A percentile compares a stretch with the other conserved stretches of the same genome.
Evolutionary conservation across 2,888 invertebrate species (phyloP).

Genomic region (Pseudococcus viburni): DNA sequence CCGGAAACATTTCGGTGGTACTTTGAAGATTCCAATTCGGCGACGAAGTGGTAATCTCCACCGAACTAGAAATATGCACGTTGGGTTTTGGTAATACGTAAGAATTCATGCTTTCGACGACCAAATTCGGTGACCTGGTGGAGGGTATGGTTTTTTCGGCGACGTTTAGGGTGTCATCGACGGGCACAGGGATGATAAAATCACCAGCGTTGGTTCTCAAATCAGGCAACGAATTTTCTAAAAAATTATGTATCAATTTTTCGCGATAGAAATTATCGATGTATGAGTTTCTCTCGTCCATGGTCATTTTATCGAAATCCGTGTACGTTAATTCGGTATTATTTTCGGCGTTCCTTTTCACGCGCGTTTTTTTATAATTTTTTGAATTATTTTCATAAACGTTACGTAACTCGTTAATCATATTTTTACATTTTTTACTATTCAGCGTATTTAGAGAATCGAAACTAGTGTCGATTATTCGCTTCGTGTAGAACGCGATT

Average conservation of each 20-base stretch:
- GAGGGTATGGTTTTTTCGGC: conserved; percentile 30
- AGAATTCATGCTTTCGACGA: conserved; percentile 18
- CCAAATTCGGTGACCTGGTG: background rate
- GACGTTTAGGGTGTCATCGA: background rate
- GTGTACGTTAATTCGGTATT: background rate
- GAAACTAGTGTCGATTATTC: conserved; percentile 19
- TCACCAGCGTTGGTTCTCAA: conserved; percentile 24
- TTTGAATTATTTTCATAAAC: background rate
- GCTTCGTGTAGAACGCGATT: conserved; percentile 17
- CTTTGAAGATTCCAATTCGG: conserved; percentile 50
- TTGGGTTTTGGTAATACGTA: conserved; percentile 29
- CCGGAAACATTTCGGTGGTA: conserved; percentile 45
- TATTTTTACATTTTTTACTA: conserved; percentile 26
- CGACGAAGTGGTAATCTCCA: conserved; percentile 33
- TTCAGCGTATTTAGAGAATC: background rate
- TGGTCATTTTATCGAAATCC: background rate
- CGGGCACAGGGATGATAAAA: background rate
- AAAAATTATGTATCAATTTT: conserved; percentile 58
- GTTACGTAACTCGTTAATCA: background rate
- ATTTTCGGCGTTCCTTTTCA: conserved; percentile 8
- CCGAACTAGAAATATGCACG: background rate
- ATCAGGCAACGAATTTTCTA: conserved; percentile 64
- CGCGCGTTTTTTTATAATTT: background rate
- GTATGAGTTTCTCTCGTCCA: conserved; percentile 18
- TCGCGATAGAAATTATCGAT: conserved; percentile 43